Percentiles rank a stretch among this genome's conserved stretches.
Conservation (phyloP, 2,797 vertebrate genomes). For the Pristis pectinata region DNA sequence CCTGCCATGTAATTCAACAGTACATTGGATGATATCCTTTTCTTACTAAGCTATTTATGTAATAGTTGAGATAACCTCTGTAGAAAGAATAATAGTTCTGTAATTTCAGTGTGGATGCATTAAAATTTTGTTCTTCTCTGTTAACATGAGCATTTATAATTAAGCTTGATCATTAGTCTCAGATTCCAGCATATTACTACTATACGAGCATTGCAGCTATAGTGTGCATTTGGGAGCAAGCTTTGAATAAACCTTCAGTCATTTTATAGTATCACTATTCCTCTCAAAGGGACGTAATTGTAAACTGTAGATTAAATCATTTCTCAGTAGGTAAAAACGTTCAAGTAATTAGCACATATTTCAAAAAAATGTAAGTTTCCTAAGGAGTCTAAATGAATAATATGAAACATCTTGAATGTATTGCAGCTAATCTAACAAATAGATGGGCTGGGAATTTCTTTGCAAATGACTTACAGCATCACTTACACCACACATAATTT, state of each 20-base stretch:
- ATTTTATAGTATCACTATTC: neutral
- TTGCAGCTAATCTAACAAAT: neutral
- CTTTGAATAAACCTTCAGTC: neutral
- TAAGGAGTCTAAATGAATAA: neutral
- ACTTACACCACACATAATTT: neutral
- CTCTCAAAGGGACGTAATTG: slow-evolving; percentile 11
- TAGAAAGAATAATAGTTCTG: neutral
- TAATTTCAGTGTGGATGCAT: neutral
- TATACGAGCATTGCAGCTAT: neutral
- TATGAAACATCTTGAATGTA: neutral
- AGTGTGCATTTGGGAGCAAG: neutral
- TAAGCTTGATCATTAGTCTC: neutral
- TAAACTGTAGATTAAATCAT: slow-evolving; percentile 19
- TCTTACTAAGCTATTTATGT: too few species aligned
- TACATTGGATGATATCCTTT: neutral
- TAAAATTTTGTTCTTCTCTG: neutral
- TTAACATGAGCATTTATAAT: neutral
- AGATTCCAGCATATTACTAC: neutral
- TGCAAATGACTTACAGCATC: neutral
- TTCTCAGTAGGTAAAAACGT: neutral
- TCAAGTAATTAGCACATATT: slow-evolving; percentile 19
- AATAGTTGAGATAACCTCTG: neutral
- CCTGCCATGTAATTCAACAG: neutral
- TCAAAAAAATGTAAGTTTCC: neutral
- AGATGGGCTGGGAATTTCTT: neutral